phyloP scores from a whole-genome alignment of 2,797 vertebrate genomes.

The Brachymystax lenok region DNA sequence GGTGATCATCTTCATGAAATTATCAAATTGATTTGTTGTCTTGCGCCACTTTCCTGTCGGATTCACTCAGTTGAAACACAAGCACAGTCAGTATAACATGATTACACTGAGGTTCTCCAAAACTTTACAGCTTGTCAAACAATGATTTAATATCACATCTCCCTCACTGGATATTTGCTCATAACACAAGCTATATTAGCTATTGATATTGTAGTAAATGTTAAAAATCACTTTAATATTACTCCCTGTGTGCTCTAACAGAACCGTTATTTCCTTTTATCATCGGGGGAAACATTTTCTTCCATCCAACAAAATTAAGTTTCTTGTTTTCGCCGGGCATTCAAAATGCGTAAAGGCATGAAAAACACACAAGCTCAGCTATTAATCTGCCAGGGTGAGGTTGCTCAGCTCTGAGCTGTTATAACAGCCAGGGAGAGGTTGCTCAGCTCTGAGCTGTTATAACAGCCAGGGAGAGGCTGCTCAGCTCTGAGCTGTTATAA shows the following conservation, averaged over 20 bases:
- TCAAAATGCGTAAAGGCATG: background rate
- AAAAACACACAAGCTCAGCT: conserved; percentile 3
- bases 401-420: background rate
- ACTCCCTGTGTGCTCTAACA: background rate
- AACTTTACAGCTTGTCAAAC: background rate
- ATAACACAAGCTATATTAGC: background rate
- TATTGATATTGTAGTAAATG: background rate
- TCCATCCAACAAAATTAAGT: conserved; percentile 7
- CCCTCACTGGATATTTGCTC: background rate
- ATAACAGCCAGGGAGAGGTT: background rate
- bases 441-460: too few species aligned
- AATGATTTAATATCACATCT: background rate
- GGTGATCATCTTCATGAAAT: background rate
- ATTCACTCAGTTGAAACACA: background rate
- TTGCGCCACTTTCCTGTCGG: background rate
- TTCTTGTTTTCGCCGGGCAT: background rate
- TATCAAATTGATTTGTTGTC: conserved; percentile 12
- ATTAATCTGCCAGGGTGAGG: conserved; percentile 11
- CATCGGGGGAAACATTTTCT: background rate
- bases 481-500: background rate
- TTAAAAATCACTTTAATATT: background rate
- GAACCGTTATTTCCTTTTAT: background rate
- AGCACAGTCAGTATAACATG: background rate
- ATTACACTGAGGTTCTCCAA: background rate
- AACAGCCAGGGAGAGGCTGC: background rate